Conservation (phyloP, 2,888 invertebrate species). For the Penaeus monodon region DNA sequence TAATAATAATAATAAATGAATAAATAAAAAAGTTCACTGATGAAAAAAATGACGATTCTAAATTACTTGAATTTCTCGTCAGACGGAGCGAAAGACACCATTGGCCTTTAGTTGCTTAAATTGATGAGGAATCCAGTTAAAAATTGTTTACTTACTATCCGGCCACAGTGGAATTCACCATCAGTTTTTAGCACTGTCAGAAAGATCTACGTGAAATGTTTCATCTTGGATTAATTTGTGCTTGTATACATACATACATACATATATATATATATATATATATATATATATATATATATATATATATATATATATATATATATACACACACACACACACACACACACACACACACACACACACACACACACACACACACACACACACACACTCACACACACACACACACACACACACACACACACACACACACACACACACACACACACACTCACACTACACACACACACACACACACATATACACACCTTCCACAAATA, state of each 20-base stretch:
- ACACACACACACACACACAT: too few relatives aligned
- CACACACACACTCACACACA: not conserved
- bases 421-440: not conserved
- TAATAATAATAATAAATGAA: too few relatives aligned
- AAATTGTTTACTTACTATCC: not conserved
- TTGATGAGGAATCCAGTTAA: too few relatives aligned
- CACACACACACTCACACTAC: not conserved
- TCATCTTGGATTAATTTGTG: not conserved
- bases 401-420: not conserved
- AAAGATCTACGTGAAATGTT: too few relatives aligned
- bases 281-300: constrained; percentile 12
- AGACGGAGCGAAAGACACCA: too few relatives aligned
- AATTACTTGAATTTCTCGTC: too few relatives aligned
- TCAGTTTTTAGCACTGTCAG: too few relatives aligned
- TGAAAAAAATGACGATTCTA: too few relatives aligned
- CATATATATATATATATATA: not conserved
- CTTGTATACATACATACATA: not conserved
- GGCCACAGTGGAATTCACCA: not conserved
- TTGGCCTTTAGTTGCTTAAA: too few relatives aligned
- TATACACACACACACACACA: not conserved
- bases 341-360: not conserved
- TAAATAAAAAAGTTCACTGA: too few relatives aligned
- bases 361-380: not conserved
- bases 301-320: not conserved
- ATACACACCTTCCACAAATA: too few relatives aligned